These are phyloP conservation scores for Cyclura pinguis DNA, from an alignment of 2,797 vertebrate genomes.

Conservation along the genomic window DNA sequence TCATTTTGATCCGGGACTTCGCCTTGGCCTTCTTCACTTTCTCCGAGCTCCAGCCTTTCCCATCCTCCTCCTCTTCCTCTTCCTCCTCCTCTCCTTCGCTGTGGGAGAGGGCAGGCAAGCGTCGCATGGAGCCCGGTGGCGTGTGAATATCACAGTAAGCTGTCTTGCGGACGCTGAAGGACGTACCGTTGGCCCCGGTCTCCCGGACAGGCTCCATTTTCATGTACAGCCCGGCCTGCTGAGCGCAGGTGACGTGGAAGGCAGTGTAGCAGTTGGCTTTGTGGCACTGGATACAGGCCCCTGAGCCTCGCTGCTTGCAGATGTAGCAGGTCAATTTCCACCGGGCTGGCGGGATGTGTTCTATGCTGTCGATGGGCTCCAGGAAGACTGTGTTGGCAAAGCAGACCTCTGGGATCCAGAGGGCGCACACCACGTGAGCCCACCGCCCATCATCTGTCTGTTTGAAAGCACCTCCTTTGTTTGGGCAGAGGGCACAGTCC, in stretches of 20 bases:
- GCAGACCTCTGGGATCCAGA: slow-evolving; percentile 99
- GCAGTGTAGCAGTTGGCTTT: slow-evolving; percentile 99
- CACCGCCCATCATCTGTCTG: slow-evolving; percentile 98
- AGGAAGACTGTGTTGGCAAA: slow-evolving; percentile 99
- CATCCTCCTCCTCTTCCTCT: slow-evolving; percentile 92
- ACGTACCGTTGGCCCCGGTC: slow-evolving; percentile 96
- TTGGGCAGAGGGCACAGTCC: slow-evolving; percentile 98
- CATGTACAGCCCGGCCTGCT: slow-evolving; percentile 99
- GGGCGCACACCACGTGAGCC: slow-evolving; percentile 97
- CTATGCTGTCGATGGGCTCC: slow-evolving; percentile 98
- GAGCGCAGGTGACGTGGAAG: slow-evolving; percentile 98
- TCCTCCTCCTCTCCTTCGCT: slow-evolving; percentile 95
- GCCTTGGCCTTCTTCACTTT: slow-evolving; percentile 97
- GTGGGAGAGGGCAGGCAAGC: slow-evolving; percentile 86
- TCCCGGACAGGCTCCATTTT: slow-evolving; percentile 99
- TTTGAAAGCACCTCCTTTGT: slow-evolving; percentile 99
- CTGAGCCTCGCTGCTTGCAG: slow-evolving; percentile 97
- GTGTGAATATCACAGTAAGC: slow-evolving; percentile 99
- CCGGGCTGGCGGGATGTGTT: slow-evolving; percentile 96
- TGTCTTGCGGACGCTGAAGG: slow-evolving; percentile 97
- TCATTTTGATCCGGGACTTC: slow-evolving; percentile 98
- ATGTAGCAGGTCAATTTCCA: slow-evolving; percentile 99
- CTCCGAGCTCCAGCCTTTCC: slow-evolving; percentile 96
- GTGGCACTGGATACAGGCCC: slow-evolving; percentile 99
- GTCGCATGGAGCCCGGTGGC: slow-evolving; percentile 91